These are phyloP conservation scores for Brachionus rubens DNA, from an alignment of 1,140 invertebrate genomes.

Conservation along the genomic window DNA sequence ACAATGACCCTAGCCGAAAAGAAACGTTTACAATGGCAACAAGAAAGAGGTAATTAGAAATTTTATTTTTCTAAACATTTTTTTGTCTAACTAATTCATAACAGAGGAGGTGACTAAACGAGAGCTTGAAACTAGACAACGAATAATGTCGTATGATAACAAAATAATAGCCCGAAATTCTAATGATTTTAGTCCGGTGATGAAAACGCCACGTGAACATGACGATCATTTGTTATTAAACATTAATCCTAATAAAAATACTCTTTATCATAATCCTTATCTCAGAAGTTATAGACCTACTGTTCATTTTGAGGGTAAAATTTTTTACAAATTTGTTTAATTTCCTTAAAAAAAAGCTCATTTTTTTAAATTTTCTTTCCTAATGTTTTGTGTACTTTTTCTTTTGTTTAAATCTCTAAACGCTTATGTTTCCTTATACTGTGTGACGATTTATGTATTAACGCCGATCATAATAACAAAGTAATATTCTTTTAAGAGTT, in stretches of 20 bases:
- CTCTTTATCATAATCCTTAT: background rate
- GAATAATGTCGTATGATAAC: background rate
- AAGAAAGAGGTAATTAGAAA: slow-evolving; percentile 54
- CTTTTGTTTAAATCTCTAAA: background rate
- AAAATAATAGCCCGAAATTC: background rate
- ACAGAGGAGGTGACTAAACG: slow-evolving; percentile 13
- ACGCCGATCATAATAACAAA: too few relatives aligned
- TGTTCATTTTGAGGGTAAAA: background rate
- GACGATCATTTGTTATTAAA: background rate
- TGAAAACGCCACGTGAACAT: background rate
- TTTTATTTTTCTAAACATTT: background rate
- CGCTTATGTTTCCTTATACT: too few relatives aligned
- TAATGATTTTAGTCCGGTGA: background rate
- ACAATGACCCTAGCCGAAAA: slow-evolving; percentile 53
- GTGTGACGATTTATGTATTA: too few relatives aligned
- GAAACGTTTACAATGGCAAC: slow-evolving; percentile 56
- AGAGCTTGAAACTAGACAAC: background rate
- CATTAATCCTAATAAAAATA: background rate
- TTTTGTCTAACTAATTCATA: background rate
- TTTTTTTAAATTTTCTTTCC: too few relatives aligned
- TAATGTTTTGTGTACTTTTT: too few relatives aligned
- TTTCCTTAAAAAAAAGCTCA: too few relatives aligned
- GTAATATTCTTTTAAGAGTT: too few relatives aligned
- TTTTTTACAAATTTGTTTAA: too few relatives aligned
- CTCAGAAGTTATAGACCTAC: background rate